Evolutionary conservation across 2,113 vertebrate genomes (phyloP).

Genomic region (Tachysurus vachellii): DNA sequence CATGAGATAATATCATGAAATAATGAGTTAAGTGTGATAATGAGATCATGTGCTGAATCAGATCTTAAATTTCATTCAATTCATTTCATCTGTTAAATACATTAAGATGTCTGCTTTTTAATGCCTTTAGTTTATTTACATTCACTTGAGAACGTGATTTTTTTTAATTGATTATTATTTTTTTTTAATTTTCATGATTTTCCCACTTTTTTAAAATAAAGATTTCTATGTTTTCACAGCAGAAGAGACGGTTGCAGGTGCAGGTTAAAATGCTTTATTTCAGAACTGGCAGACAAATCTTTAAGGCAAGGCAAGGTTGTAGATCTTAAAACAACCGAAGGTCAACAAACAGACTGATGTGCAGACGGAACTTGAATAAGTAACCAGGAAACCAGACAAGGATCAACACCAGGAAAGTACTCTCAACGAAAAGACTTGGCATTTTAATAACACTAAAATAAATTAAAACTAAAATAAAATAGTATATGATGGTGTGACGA

Average conservation of each 20-base stretch:
- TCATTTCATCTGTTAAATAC: too few species aligned
- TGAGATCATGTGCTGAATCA: too few species aligned
- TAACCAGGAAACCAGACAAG: background rate
- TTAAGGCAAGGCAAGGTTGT: background rate
- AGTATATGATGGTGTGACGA: too few species aligned
- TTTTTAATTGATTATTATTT: background rate
- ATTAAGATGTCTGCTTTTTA: too few species aligned
- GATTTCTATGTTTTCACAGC: background rate
- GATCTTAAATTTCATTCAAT: too few species aligned
- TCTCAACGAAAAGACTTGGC: background rate
- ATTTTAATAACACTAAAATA: too few species aligned
- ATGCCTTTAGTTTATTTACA: too few species aligned
- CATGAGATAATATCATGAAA: too few species aligned
- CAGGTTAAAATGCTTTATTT: background rate
- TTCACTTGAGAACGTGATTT: too few species aligned
- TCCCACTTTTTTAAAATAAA: background rate
- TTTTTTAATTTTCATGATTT: background rate
- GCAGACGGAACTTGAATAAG: background rate
- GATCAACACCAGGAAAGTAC: background rate
- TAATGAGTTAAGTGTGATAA: too few species aligned
- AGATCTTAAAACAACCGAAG: background rate
- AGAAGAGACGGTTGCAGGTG: background rate
- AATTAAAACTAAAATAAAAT: too few species aligned
- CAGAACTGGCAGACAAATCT: background rate
- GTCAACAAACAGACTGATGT: background rate